Evolutionary conservation across 2,888 invertebrate genomes (phyloP), one percentile per base, ranked within the genome.

Genomic region (Nemoura dubitans): DNA sequence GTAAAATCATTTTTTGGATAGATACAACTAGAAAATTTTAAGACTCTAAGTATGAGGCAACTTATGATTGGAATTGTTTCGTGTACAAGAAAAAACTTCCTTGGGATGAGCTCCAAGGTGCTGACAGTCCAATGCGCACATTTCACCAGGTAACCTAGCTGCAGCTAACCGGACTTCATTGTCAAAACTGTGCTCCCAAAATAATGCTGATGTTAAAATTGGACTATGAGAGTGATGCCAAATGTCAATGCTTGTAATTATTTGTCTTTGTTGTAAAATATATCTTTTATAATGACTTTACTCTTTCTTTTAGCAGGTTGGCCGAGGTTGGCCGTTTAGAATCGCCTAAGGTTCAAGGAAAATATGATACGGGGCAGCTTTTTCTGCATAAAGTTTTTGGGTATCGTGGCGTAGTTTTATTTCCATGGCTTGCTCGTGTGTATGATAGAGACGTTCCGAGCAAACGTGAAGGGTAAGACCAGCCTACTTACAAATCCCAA

Each of bases 351-450:
- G 91, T 95, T 86, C 94, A 96, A 89, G 97, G 97, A 80, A 97
- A 98, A 92, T 99, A 99, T 93, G 97, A 98, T 90, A 98, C 98
- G 2, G 99, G 99, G 14, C 98, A 98, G 92, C 93, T 99, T 88
- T 98, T 99, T 91, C 93, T 99, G 86, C 99, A 99, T 91, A 95
- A 97, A 90, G 96, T 99, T 26, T 99, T 99, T 92, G 99, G 99
- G 25, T 99, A 99, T 91, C 94, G 99, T 89, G 99, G 99, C 3
- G 98, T 99, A 21, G 96, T 99, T 87, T 93, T 99, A 85, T 99
- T 99, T 91, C 98, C 99, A 0, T 99, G 99, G 98, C 92, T 97
- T 88, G 99, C 99, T 10, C 94, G 97, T 90, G 98, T 99, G 0
- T 99, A 98, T 90, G 99, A 99, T 90, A 94, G 98, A 90, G 98